Evolutionary conservation across 1,140 invertebrate species (phyloP).

Genomic region (Apis cerana): DNA sequence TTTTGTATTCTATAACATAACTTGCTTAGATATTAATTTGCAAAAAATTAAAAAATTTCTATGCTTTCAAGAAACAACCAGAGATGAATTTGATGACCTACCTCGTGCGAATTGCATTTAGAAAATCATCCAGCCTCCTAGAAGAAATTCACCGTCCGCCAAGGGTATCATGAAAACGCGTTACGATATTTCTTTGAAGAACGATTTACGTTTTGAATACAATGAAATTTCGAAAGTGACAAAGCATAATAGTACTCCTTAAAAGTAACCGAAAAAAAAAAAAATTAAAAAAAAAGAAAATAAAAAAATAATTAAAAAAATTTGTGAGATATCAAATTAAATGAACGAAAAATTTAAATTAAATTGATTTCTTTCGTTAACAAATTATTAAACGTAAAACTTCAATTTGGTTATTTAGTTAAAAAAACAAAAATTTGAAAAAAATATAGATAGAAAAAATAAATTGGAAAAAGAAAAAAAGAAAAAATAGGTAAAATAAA

Average conservation of each 20-base stretch:
- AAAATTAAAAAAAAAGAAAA: not conserved
- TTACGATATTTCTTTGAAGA: not conserved
- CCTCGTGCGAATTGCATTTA: slow-evolving; percentile 30
- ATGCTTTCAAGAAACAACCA: not conserved
- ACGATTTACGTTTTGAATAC: not conserved
- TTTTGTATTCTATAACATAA: not conserved
- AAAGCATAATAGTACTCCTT: not conserved
- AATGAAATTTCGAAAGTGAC: not conserved
- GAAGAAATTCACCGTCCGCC: slow-evolving; percentile 3
- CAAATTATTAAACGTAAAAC: not conserved
- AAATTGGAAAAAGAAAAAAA: slow-evolving; percentile 29
- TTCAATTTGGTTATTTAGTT: not conserved
- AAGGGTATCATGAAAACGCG: not conserved
- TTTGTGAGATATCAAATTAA: not conserved
- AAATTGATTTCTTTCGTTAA: not conserved
- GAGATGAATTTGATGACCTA: not conserved
- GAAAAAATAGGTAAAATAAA: slow-evolving; percentile 1
- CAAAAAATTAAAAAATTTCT: not conserved
- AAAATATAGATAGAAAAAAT: slow-evolving; percentile 38
- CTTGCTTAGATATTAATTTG: not conserved
- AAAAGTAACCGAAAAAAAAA: not conserved
- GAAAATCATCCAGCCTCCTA: slow-evolving; percentile 20
- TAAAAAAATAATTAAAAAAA: not conserved
- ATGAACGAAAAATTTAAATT: not conserved
- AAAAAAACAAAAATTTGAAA: not conserved